Percentiles rank a stretch among this genome's conserved stretches.
Evolutionary conservation across 2,888 invertebrate genomes (phyloP).

Genomic region (Morpho deidamia): DNA sequence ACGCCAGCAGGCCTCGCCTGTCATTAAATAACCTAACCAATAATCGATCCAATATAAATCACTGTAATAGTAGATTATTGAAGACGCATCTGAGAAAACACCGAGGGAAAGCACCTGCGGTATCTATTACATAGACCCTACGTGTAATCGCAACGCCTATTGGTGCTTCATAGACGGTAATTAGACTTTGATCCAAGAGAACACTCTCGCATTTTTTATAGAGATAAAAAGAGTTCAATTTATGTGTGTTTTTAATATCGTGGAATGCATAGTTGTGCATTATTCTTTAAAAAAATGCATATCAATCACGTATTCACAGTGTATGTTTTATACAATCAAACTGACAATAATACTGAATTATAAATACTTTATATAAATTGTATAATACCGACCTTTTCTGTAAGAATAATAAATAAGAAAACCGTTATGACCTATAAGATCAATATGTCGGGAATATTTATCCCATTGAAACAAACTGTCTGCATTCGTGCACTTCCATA

Average conservation of each 20-base stretch:
- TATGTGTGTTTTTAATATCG: not conserved
- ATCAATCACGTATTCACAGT: too few relatives aligned
- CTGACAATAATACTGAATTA: not conserved
- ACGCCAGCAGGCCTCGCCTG: slow-evolving; percentile 49
- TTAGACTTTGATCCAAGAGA: slow-evolving; percentile 13
- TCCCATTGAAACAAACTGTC: slow-evolving; percentile 19
- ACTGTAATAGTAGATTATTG: slow-evolving; percentile 74
- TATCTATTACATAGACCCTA: slow-evolving; percentile 61
- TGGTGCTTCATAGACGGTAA: slow-evolving; percentile 57
- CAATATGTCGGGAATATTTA: slow-evolving; percentile 22
- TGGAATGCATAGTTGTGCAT: too few relatives aligned
- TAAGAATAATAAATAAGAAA: slow-evolving; percentile 9
- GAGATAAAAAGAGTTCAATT: slow-evolving; percentile 3
- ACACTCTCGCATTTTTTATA: slow-evolving; percentile 6
- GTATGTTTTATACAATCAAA: not conserved
- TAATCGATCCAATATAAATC: slow-evolving; percentile 72
- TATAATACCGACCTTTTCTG: too few relatives aligned
- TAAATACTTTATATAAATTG: too few relatives aligned
- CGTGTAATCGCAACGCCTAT: slow-evolving; percentile 71
- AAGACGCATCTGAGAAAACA: slow-evolving; percentile 64
- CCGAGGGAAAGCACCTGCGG: slow-evolving; percentile 63
- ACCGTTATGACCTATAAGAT: slow-evolving; percentile 23
- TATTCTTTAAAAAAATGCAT: too few relatives aligned
- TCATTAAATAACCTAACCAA: slow-evolving; percentile 64
- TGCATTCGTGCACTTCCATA: slow-evolving; percentile 23